Evolutionary conservation across 2,888 invertebrate genomes (phyloP).

Genomic region (Alloplasta piceator): DNA sequence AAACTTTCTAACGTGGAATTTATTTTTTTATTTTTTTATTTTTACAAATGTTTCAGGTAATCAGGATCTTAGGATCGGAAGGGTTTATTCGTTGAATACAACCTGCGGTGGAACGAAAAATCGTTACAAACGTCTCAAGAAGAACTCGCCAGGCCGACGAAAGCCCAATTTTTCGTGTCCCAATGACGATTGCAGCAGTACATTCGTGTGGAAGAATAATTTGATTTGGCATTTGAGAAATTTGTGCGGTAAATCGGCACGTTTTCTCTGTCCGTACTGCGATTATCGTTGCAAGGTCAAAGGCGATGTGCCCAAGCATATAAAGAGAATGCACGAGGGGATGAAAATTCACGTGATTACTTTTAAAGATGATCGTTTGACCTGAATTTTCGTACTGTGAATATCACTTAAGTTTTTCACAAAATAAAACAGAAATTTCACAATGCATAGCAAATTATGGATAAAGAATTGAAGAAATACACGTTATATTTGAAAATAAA

Average conservation of each 20-base stretch:
- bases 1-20: too few species aligned
- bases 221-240: conserved; percentile 83
- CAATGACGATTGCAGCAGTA: conserved; percentile 71
- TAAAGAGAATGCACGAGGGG: conserved; percentile 54
- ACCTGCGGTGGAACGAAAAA: background rate
- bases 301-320: conserved; percentile 71
- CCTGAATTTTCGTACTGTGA: too few species aligned
- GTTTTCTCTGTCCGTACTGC: conserved; percentile 77
- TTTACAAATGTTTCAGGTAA: conserved; percentile 31
- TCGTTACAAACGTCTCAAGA: conserved; percentile 2
- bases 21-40: background rate
- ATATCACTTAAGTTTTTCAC: too few species aligned
- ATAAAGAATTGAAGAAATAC: too few species aligned
- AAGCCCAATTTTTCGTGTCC: conserved; percentile 73
- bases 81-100: background rate
- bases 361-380: conserved; percentile 28
- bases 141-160: conserved; percentile 21
- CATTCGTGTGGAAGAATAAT: conserved; percentile 71
- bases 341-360: conserved; percentile 39
- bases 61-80: conserved; percentile 10
- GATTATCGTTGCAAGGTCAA: conserved; percentile 75
- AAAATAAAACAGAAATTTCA: too few species aligned
- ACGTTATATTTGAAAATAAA: too few species aligned
- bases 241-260: conserved; percentile 84
- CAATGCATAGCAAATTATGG: too few species aligned